phyloP scores from a whole-genome alignment of 2,888 invertebrate genomes.

The Cantharis rufa region DNA sequence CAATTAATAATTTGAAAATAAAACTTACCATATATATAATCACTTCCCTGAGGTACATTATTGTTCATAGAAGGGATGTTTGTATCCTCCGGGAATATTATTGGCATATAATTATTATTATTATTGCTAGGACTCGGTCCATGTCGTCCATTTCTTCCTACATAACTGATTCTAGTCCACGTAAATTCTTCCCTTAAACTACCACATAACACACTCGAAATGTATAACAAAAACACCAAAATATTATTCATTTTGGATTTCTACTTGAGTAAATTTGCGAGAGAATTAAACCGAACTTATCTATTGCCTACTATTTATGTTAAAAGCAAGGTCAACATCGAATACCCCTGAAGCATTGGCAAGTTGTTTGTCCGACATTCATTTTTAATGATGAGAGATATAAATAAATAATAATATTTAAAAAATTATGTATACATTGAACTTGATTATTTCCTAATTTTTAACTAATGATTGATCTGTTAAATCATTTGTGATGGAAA shows the following conservation, averaged over 20 bases:
- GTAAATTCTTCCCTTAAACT: slow-evolving; percentile 51
- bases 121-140: neutral
- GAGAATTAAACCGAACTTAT: neutral
- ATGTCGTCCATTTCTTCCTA: neutral
- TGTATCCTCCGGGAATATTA: neutral
- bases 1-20: neutral
- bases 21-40: neutral
- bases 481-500: neutral
- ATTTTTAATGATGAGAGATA: neutral
- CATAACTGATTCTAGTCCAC: slow-evolving; percentile 50
- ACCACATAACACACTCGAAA: slow-evolving; percentile 13
- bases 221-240: neutral
- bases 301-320: neutral
- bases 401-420: neutral
- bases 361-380: neutral
- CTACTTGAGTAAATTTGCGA: neutral
- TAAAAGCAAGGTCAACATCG: neutral
- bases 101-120: neutral
- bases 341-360: neutral
- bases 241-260: neutral
- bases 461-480: neutral
- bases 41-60: neutral
- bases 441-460: neutral
- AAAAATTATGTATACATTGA: neutral
- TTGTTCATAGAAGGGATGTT: neutral